Evolutionary conservation across 2,113 vertebrate genomes (phyloP).

Genomic region (Erythrolamprus reginae): DNA sequence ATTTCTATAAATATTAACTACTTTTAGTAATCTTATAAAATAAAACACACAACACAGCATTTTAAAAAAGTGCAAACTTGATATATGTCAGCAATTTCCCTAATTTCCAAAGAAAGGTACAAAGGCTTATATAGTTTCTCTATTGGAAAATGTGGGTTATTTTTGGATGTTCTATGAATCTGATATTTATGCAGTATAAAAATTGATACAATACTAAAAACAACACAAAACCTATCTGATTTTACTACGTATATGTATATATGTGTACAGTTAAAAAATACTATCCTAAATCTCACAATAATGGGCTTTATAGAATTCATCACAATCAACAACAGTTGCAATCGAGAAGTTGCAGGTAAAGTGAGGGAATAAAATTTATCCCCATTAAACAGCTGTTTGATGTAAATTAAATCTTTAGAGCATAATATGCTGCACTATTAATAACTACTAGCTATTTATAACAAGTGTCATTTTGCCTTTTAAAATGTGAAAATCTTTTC

Average conservation of each 20-base stretch:
- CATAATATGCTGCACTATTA: neutral
- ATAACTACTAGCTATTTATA: neutral
- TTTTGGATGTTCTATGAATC: neutral
- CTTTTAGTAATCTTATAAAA: constrained; percentile 19
- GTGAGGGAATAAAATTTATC: neutral
- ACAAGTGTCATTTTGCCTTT: neutral
- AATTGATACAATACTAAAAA: neutral
- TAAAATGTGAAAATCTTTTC: neutral
- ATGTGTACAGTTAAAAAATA: neutral
- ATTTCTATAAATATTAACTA: constrained; percentile 14
- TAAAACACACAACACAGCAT: constrained; percentile 4
- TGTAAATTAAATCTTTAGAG: neutral
- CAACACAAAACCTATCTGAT: neutral
- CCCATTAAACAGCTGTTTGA: neutral
- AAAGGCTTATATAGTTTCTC: too few relatives aligned
- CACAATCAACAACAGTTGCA: neutral
- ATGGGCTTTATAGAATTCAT: neutral
- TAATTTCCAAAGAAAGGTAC: neutral
- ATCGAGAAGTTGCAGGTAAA: neutral
- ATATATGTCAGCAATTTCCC: neutral
- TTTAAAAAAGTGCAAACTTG: neutral
- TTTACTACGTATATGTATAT: neutral
- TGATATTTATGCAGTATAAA: neutral
- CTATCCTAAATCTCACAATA: neutral
- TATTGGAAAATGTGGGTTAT: neutral